Conservation (phyloP, 2,888 invertebrate species). For the Pseudolycoriella hygida region DNA sequence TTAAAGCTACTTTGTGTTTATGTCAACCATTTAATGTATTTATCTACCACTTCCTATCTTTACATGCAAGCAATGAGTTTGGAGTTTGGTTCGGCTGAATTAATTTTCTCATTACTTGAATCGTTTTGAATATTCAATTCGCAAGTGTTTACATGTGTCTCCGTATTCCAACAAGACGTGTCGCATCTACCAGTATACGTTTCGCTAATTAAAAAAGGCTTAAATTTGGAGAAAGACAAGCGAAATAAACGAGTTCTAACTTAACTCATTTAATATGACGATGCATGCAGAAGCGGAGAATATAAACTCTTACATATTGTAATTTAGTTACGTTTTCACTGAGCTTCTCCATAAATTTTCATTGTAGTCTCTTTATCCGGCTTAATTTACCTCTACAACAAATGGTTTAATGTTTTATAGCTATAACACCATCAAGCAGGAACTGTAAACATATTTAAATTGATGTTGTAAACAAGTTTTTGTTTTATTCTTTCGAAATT, state of each 20-base stretch:
- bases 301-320: background rate
- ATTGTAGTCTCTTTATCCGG: background rate
- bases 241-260: too few species aligned
- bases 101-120: too few species aligned
- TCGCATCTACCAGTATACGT: too few species aligned
- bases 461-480: conserved; percentile 1
- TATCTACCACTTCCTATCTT: too few species aligned
- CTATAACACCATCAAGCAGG: background rate
- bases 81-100: too few species aligned
- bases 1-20: too few species aligned
- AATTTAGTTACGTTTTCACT: background rate
- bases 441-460: conserved; percentile 1
- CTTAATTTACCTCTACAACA: background rate
- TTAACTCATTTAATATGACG: too few species aligned
- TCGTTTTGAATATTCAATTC: too few species aligned
- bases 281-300: background rate
- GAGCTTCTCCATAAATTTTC: background rate
- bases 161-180: too few species aligned
- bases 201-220: background rate
- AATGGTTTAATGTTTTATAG: background rate
- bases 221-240: background rate
- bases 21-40: too few species aligned
- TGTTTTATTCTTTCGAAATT: background rate
- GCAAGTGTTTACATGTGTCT: too few species aligned
- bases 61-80: too few species aligned